Conservation (phyloP, 2,113 vertebrate genomes). For the Saccopteryx leptura region DNA sequence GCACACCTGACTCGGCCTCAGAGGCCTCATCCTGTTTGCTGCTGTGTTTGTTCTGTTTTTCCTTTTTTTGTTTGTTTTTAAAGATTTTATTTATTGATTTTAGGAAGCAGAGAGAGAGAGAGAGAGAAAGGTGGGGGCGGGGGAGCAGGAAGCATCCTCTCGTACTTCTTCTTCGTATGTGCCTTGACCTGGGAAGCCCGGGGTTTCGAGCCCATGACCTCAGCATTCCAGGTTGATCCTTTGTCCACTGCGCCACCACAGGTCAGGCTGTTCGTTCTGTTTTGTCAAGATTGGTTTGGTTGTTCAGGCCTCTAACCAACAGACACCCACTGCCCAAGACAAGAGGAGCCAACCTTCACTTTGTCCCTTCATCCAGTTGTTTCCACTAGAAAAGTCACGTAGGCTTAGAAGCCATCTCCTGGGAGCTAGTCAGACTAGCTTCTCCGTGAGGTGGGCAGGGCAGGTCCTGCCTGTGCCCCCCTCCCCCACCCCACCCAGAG, state of each 20-base stretch:
- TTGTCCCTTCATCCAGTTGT: accelerated
- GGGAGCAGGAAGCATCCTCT: no score
- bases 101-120: no score
- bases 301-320: not conserved
- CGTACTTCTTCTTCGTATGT: no score
- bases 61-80: no score
- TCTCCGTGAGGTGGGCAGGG: accelerated
- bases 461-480: accelerated
- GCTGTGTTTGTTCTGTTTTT: not conserved
- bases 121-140: no score
- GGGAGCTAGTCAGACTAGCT: accelerated
- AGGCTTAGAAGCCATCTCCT: not conserved
- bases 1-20: not conserved
- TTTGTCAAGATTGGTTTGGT: not conserved
- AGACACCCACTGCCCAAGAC: not conserved
- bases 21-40: not conserved
- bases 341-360: accelerated
- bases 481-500: not conserved
- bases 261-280: no score
- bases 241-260: no score
- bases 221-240: no score
- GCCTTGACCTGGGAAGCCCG: no score
- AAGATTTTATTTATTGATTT: no score
- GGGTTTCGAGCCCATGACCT: no score
- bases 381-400: not conserved